Conservation (phyloP, 1,140 invertebrate genomes). For the Diabrotica undecimpunctata region DNA sequence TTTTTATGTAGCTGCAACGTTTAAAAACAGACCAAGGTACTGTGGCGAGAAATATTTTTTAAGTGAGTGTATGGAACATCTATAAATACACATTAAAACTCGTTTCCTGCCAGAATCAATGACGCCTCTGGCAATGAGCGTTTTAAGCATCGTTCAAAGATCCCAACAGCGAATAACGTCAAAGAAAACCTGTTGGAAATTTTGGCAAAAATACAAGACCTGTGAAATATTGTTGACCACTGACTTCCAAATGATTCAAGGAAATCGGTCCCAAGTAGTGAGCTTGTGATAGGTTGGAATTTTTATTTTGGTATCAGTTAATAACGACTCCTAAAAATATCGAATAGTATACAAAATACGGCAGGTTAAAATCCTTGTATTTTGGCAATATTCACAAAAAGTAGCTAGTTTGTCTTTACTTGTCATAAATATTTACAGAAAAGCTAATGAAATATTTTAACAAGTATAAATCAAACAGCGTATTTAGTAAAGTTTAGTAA, state of each 20-base stretch:
- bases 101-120: constrained; percentile 11
- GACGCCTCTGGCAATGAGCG: constrained; percentile 6
- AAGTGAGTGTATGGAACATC: background rate
- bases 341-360: no score
- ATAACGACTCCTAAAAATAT: no score
- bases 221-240: constrained; percentile 13
- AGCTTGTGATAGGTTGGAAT: background rate
- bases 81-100: constrained; percentile 5
- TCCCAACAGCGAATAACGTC: constrained; percentile 10
- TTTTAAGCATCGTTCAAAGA: constrained; percentile 14
- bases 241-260: constrained; percentile 4
- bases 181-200: constrained; percentile 28
- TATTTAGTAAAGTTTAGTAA: no score
- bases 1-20: no score
- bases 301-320: background rate
- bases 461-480: no score
- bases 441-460: no score
- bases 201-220: constrained; percentile 25
- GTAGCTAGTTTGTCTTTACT: no score
- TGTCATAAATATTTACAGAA: no score
- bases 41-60: background rate
- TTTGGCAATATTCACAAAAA: no score
- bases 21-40: no score
- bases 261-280: background rate
- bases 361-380: no score